Conservation (phyloP, 2,113 vertebrate species). For the Rhineura floridana region DNA sequence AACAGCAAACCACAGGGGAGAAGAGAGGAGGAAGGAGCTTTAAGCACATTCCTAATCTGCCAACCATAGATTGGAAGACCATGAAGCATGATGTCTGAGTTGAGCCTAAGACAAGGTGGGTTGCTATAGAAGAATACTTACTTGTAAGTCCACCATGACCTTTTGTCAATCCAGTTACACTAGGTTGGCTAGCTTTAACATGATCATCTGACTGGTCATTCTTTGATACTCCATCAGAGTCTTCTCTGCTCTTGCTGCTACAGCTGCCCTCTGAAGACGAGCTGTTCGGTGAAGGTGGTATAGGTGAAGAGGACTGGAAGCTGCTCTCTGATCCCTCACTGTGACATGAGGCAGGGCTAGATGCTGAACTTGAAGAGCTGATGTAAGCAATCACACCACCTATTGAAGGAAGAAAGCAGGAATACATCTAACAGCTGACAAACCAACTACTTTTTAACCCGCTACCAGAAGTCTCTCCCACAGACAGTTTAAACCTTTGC, state of each 20-base stretch:
- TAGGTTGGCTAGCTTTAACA: constrained; percentile 79
- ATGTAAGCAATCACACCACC: constrained; percentile 96
- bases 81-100: background rate
- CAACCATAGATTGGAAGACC: background rate
- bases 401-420: constrained; percentile 63
- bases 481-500: constrained; percentile 25
- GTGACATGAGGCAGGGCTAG: constrained; percentile 89
- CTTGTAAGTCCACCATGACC: constrained; percentile 89
- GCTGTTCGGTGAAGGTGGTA: constrained; percentile 84
- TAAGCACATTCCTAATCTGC: background rate
- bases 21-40: too few relatives aligned
- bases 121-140: constrained; percentile 70
- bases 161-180: constrained; percentile 75
- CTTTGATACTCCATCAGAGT: constrained; percentile 68
- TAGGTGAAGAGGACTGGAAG: constrained; percentile 85
- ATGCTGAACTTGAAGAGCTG: constrained; percentile 91
- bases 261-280: constrained; percentile 73
- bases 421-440: constrained; percentile 59
- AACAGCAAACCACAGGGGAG: background rate
- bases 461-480: constrained; percentile 11
- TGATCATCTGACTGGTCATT: constrained; percentile 74
- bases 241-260: constrained; percentile 63
- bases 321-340: constrained; percentile 88
- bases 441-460: constrained; percentile 54
- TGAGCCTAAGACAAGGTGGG: background rate